phyloP scores from a whole-genome alignment of 92 coral and sea anemone species.

The Palythoa heliodiscus region DNA sequence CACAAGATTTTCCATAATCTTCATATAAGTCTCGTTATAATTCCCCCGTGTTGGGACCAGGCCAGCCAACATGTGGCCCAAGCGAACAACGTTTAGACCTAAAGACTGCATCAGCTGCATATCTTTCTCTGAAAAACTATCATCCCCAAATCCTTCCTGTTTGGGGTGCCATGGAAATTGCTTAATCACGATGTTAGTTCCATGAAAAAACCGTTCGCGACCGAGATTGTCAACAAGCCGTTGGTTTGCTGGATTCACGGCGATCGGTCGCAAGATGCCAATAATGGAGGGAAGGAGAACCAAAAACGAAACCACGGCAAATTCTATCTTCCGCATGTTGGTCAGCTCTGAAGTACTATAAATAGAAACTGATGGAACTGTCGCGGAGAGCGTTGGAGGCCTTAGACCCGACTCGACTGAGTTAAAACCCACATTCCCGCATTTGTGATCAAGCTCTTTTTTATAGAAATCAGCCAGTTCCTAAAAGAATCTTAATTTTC shows the following conservation, averaged over 20 bases:
- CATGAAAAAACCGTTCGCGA: constrained; percentile 90
- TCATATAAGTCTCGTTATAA: constrained; percentile 85
- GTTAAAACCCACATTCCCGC: no score
- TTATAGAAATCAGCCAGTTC: no score
- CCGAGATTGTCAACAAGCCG: constrained; percentile 73
- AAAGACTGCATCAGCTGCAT: constrained; percentile 90
- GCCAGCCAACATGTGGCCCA: constrained; percentile 99
- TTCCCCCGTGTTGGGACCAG: constrained; percentile 84
- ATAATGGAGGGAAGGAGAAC: not conserved
- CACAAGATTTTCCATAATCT: constrained; percentile 79
- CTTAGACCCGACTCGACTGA: not conserved
- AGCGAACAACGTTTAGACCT: constrained; percentile 89
- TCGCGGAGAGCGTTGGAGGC: not conserved
- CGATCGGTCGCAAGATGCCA: constrained; percentile 55
- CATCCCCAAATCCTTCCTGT: constrained; percentile 76
- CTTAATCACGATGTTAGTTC: constrained; percentile 93
- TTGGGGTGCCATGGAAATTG: constrained; percentile 95
- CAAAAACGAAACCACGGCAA: not conserved
- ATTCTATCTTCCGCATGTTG: not conserved
- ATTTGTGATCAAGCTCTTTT: no score
- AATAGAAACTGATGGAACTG: not conserved
- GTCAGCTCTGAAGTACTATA: not conserved
- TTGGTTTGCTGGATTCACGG: constrained; percentile 81
- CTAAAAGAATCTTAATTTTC: no score
- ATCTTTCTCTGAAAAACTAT: constrained; percentile 90